Evolutionary conservation across 2,797 vertebrate species (phyloP).

Genomic region (Echeneis naucrates): DNA sequence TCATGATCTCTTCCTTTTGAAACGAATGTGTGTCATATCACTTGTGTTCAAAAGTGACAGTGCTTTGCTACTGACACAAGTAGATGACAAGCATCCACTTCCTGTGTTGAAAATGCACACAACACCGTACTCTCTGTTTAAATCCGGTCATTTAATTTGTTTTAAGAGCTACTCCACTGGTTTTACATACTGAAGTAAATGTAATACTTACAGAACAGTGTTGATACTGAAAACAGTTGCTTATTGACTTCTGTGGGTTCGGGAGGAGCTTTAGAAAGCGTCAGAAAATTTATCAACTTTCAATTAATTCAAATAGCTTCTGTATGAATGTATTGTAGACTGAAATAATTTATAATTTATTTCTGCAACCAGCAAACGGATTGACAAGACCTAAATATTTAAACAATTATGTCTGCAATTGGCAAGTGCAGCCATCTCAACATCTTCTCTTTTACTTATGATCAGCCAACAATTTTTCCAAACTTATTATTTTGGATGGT

Average conservation of each 20-base stretch:
- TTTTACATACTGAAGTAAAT: slow-evolving; percentile 15
- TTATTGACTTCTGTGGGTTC: background rate
- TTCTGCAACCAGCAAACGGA: too few relatives aligned
- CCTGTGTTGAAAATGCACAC: slow-evolving; percentile 52
- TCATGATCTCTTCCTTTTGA: slow-evolving; percentile 50
- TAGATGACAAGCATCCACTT: slow-evolving; percentile 47
- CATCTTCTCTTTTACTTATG: background rate
- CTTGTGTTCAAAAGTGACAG: slow-evolving; percentile 50
- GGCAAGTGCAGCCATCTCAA: background rate
- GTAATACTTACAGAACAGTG: background rate
- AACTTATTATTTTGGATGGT: background rate
- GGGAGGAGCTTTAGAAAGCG: background rate
- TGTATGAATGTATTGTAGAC: too few relatives aligned
- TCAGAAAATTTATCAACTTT: background rate
- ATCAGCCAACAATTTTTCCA: background rate
- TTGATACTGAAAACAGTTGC: background rate
- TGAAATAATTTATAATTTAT: background rate
- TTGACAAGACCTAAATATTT: background rate
- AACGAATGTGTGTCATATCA: slow-evolving; percentile 47
- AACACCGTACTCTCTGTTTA: slow-evolving; percentile 14
- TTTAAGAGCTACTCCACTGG: slow-evolving; percentile 13
- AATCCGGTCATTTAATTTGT: slow-evolving; percentile 27
- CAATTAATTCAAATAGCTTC: background rate
- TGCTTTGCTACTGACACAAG: slow-evolving; percentile 28
- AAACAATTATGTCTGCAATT: background rate